Evolutionary conservation across 2,797 vertebrate species (phyloP).

Genomic region (Acrossocheilus fasciatus): DNA sequence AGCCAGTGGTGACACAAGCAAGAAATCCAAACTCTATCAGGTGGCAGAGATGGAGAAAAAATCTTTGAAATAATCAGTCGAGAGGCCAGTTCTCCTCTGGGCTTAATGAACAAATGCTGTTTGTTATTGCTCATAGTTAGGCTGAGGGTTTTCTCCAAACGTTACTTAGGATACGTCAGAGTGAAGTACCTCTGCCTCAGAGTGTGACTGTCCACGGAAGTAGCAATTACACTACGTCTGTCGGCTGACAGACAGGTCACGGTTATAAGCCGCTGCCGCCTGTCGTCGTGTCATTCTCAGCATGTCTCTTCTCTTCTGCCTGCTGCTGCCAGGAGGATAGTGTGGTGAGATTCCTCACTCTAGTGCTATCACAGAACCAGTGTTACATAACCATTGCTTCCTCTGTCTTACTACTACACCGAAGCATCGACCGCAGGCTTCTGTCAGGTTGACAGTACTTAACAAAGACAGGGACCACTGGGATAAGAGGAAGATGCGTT

Average conservation of each 20-base stretch:
- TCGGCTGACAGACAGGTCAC: background rate
- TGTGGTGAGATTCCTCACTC: background rate
- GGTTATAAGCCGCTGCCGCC: background rate
- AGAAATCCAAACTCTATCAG: background rate
- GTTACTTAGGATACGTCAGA: background rate
- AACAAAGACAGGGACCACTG: background rate
- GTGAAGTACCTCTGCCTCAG: background rate
- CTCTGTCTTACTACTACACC: background rate
- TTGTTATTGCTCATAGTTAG: background rate
- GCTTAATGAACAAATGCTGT: background rate
- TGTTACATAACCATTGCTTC: background rate
- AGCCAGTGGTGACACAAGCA: background rate
- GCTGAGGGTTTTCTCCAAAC: background rate
- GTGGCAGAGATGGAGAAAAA: background rate
- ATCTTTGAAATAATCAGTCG: background rate
- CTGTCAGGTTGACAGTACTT: background rate
- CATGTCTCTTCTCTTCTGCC: background rate
- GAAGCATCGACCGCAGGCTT: background rate
- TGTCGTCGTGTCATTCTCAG: background rate
- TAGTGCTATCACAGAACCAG: background rate
- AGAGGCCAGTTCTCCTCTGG: background rate
- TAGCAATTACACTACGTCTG: background rate
- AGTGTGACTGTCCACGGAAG: background rate
- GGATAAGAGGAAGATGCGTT: background rate
- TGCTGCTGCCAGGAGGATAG: background rate